Evolutionary conservation across 1,140 invertebrate species (phyloP), one percentile per base, ranked within the genome.

Genomic region (Nautilus pompilius): DNA sequence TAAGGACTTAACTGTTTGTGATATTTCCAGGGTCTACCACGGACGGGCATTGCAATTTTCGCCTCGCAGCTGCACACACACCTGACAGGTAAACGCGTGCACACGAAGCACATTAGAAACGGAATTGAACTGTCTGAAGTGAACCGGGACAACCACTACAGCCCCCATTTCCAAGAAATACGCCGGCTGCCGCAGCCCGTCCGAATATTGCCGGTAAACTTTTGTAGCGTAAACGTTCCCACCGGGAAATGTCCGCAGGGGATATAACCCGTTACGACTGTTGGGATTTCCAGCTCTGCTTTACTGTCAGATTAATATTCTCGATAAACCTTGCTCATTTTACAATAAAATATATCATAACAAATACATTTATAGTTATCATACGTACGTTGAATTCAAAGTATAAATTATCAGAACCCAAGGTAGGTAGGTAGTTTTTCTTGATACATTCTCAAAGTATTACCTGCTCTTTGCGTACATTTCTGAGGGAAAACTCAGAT

Each of bases 111-210:
- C 76, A 85, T 93, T 56, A 86, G 96, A 26, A 71, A 82, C 32
- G 93, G 91, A 0, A 82, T 87, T 2, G 88, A 90, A 78, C 82
- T 99, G 46, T 88, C 90, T 0, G 86, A 90, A 72, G 80, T 99
- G 2, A 98, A 99, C 81, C 85, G 89, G 59, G 97, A 99, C 79
- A 88, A 96, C 79, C 96, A 98, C 83, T 99, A 96, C 81, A 96
- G 93, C 62, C 93, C 95, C 10, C 96, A 99, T 85, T 99, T 97
- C 82, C 97, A 99, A 84, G 96, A 99, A 84, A 99, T 99, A 70
- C 85, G 95, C 68, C 84, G 90, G 26, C 82, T 99, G 34, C 91
- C 92, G 62, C 83, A 87, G 71, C 88, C 88, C 13, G 89, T 93
- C 0, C 86, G 83, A 24, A 83, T 99, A n/a, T 75, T 95, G 64